A percentile compares a stretch with the other conserved stretches of the same genome.
These are phyloP conservation scores for Harmothoe impar DNA, from an alignment of 2,888 invertebrate species.

Conservation along the genomic window DNA sequence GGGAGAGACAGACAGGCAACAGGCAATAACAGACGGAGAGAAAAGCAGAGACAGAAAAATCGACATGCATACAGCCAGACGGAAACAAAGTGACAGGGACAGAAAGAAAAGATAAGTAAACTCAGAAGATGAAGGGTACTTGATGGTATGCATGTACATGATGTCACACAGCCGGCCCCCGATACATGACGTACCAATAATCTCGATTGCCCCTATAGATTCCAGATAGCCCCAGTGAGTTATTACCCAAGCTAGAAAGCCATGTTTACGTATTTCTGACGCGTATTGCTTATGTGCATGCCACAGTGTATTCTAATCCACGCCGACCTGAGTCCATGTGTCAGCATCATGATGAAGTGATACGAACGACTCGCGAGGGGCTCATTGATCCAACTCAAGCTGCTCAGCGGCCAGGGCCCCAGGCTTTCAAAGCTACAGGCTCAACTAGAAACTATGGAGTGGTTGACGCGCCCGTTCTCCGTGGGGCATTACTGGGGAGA, in stretches of 20 bases:
- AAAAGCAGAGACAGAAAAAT: neutral
- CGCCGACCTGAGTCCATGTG: neutral
- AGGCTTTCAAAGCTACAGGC: neutral
- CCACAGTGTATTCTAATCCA: neutral
- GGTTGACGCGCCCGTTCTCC: no score
- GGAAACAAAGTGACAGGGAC: neutral
- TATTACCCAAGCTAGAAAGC: neutral
- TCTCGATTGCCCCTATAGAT: no score
- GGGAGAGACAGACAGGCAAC: no score
- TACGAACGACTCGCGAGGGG: conserved; percentile 21
- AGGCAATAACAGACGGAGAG: neutral
- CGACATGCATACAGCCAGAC: no score
- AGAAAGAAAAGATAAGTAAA: neutral
- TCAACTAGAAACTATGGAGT: neutral
- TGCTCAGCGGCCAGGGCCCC: neutral
- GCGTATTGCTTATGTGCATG: conserved; percentile 21
- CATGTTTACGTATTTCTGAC: neutral
- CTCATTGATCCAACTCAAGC: neutral
- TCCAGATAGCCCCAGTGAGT: no score
- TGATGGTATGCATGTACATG: no score
- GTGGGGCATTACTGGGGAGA: no score
- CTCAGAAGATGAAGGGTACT: neutral
- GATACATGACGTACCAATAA: no score
- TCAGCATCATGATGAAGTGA: neutral
- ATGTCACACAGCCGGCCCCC: no score